phyloP scores from a whole-genome alignment of 2,888 invertebrate genomes.

The Teleogryllus oceanicus region DNA sequence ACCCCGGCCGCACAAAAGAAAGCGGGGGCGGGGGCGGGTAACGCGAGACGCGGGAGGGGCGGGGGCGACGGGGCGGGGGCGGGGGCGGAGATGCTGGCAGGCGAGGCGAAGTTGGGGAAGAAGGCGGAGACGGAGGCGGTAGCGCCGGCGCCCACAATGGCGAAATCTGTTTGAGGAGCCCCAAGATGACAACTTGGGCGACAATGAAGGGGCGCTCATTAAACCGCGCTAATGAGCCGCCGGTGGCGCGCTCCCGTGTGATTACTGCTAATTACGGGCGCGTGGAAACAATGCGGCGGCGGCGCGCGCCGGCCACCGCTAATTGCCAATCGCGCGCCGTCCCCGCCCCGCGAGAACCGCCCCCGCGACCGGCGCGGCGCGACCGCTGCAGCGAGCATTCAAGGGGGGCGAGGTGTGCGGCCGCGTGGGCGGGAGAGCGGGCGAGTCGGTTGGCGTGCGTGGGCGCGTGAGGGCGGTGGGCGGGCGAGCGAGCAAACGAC shows the following conservation, averaged over 20 bases:
- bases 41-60: not conserved
- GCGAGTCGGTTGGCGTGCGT: too few species aligned
- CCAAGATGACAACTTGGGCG: conserved; percentile 18
- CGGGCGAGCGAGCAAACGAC: too few species aligned
- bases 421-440: not conserved
- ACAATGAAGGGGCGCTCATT: conserved; percentile 9
- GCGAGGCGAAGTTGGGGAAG: not conserved
- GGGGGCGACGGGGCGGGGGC: not conserved
- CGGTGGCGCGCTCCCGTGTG: conserved; percentile 18
- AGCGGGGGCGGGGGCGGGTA: not conserved
- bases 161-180: conserved; percentile 6
- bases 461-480: too few species aligned
- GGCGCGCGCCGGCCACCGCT: not conserved
- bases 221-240: conserved; percentile 9
- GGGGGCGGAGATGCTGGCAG: not conserved
- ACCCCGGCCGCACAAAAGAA: not conserved
- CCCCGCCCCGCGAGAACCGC: not conserved
- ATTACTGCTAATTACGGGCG: conserved; percentile 18
- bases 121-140: not conserved
- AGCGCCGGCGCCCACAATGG: not conserved
- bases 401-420: not conserved
- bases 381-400: not conserved
- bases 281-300: not conserved
- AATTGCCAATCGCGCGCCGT: not conserved
- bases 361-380: not conserved